Evolutionary conservation across 2,113 vertebrate genomes (phyloP).

Genomic region (Cisticola juncidis): DNA sequence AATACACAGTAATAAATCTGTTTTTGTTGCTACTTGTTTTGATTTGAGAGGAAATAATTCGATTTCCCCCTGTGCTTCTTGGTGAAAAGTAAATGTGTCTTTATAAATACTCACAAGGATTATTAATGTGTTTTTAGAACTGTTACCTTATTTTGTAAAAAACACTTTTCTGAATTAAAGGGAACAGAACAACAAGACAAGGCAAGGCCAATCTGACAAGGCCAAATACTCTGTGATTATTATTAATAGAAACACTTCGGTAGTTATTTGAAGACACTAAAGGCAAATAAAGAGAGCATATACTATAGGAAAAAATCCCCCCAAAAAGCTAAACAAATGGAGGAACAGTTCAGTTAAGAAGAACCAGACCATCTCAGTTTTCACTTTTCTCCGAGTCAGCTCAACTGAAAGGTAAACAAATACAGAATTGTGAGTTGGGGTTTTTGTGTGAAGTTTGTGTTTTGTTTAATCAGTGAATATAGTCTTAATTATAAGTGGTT

Average conservation of each 20-base stretch:
- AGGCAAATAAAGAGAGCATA: neutral
- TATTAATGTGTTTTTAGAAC: neutral
- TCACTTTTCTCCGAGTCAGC: neutral
- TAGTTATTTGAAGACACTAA: neutral
- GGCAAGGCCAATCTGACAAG: neutral
- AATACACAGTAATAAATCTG: neutral
- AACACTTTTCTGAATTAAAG: neutral
- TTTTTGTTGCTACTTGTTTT: neutral
- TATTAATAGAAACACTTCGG: neutral
- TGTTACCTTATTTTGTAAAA: neutral
- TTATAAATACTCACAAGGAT: neutral
- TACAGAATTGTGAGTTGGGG: fast-evolving
- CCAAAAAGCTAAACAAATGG: neutral
- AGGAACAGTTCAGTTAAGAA: neutral
- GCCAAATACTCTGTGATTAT: neutral
- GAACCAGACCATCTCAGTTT: neutral
- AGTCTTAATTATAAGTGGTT: neutral
- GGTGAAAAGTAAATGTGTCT: neutral
- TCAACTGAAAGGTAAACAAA: neutral
- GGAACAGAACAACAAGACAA: neutral
- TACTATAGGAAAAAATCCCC: fast-evolving
- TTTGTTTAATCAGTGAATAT: neutral
- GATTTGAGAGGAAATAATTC: neutral
- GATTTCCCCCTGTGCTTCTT: neutral
- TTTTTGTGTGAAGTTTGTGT: fast-evolving